A percentile compares a stretch with the other conserved stretches of the same genome.
Conservation (phyloP, 2,888 invertebrate species). For the Schizaphis graminum region DNA sequence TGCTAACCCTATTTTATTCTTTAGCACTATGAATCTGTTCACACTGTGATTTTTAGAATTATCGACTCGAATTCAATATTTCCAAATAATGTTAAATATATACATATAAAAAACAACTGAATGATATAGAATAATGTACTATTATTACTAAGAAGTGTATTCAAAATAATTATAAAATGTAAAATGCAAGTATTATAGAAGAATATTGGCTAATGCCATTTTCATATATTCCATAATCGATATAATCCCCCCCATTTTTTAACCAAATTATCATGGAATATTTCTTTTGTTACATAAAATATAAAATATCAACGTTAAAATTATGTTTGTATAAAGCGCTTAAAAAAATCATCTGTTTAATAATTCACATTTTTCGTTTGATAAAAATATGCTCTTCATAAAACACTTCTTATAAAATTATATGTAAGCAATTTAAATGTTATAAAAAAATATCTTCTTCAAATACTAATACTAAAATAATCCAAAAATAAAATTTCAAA, state of each 20-base stretch:
- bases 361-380: not conserved
- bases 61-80: not conserved
- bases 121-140: too few species aligned
- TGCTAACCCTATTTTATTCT: not conserved
- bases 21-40: not conserved
- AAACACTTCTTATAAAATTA: not conserved
- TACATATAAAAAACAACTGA: not conserved
- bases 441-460: not conserved
- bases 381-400: not conserved
- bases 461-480: not conserved
- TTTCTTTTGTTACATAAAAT: not conserved
- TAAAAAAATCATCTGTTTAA: not conserved
- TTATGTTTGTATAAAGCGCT: not conserved
- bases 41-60: not conserved
- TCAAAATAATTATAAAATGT: not conserved
- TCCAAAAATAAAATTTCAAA: not conserved
- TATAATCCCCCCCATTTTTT: not conserved
- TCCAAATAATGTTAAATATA: not conserved
- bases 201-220: not conserved
- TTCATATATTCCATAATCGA: not conserved
- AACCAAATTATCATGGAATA: not conserved
- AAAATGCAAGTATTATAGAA: not conserved
- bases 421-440: not conserved
- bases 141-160: not conserved
- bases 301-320: not conserved